Evolutionary conservation across 2,888 invertebrate species (phyloP), one percentile per base, ranked within the genome.

Genomic region (Auanema sp.): DNA sequence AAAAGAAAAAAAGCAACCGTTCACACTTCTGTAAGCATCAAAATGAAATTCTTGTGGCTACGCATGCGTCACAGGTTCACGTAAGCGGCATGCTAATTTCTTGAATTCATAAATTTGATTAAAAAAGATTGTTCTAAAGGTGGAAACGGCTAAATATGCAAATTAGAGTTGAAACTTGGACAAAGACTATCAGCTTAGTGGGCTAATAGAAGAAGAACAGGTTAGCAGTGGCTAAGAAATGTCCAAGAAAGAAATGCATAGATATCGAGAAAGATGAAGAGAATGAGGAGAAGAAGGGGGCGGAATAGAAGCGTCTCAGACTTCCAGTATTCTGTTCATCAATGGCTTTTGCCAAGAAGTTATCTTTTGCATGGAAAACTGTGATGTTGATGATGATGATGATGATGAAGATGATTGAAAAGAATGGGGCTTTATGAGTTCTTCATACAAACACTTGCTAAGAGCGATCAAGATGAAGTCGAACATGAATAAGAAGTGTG

Each of bases 51-150:
- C n/a, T n/a, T n/a, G 8, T 33, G 33, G 8, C 8, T 33, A 33
- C 8, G 33, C 33, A 33, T 33, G n/a, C 8, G 8, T 47, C 47
- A 47, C 4, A 47, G 21, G 8, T 47, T 47, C 16, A 47, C 16
- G 47, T 21, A 21, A 16, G 6, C 4, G 4, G 6, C 8, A 47
- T 47, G 16, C 21, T 47, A 47, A 21, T 18, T 18, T 47, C 16
- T 16, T 16, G 16, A 21, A 16, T 47, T 16, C 47, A 18, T 47
- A 47, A 18, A 18, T 47, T 47, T 18, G 47, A 47, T 23, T 18
- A 23, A 23, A 6, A n/a, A 16, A 23, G 53, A 16, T 52, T 52
- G 24, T 23, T 52, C 24, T 52, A 18, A 52, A 52, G 24, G 24
- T 52, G 24, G 53, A n/a, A 16, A 24, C 21, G 16, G 23, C 21